Evolutionary conservation across 53 echinoderm and acorn worm species (phyloP), one percentile per base, ranked within the genome.

Genomic region (Astropecten irregularis): DNA sequence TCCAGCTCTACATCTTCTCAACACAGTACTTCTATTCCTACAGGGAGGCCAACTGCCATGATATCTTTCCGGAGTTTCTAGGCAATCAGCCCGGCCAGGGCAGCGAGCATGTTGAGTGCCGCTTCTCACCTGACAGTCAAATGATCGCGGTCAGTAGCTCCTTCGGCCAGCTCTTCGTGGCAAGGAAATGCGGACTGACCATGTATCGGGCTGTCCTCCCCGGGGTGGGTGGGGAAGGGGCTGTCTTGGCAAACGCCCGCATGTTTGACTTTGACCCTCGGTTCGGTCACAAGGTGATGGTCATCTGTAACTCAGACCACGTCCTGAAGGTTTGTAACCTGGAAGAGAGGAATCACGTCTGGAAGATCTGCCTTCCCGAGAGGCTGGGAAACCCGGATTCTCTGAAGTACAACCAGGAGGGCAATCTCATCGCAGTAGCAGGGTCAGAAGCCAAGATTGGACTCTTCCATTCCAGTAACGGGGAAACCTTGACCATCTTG

Each of bases 221-320:
- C 0, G 84, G 95, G 31, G 49, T 82, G 38, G 73, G 83, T 51
- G 92, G 92, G 19, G 66, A 88, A n/a, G 62, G 51, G 31, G 32
- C 87, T 5, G 57, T 82, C 7, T 55, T 99, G 46, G 83, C 76
- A 2, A 85, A 90, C 66, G 90, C 92, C 29, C 67, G 94, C 10
- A 88, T 86, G 19, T 95, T 85, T 55, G 99, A 95, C 44, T 99
- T 94, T 48, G 95, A 99, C 65, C 99, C 99, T 2, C 82, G 92
- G 26, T 95, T 92, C 36, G 68, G 85, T 14, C 88, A 90, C 23
- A 88, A 92, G 57, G 87, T 95, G 4, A 76, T 99, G 59, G 92
- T 94, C 0, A 88, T 85, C 36, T 99, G 94, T 25, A 88, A 88
- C 2, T 70, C 83, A 28, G 88, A 94, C 71, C 81, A 88, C 15